Evolutionary conservation across 2,797 vertebrate genomes (phyloP).

Genomic region (Diceros bicornis): DNA sequence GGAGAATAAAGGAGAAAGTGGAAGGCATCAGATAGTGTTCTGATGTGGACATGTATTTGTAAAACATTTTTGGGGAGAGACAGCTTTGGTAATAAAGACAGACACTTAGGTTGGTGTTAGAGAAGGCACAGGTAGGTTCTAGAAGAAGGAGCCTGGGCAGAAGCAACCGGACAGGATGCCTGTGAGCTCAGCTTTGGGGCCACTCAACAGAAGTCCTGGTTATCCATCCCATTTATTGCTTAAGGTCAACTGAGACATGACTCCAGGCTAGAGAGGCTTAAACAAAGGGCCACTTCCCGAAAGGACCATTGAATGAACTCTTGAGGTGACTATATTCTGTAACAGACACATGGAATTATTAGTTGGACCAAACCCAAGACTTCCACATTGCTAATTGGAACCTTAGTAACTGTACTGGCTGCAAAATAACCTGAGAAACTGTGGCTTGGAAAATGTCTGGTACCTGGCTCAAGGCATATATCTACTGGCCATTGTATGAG

Average conservation of each 20-base stretch:
- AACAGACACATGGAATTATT: background rate
- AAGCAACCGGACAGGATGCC: background rate
- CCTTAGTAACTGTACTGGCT: background rate
- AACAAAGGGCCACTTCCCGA: background rate
- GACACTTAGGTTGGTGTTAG: background rate
- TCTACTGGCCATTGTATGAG: background rate
- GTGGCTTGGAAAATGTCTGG: background rate
- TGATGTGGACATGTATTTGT: background rate
- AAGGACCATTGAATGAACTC: background rate
- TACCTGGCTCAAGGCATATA: background rate
- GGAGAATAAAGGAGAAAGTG: background rate
- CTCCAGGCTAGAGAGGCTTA: background rate
- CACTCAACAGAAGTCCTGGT: background rate
- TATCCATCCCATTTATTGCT: background rate
- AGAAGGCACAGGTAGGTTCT: background rate
- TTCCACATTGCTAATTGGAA: background rate
- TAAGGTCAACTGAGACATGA: background rate
- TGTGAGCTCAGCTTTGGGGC: too few relatives aligned
- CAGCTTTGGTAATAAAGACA: constrained; percentile 52
- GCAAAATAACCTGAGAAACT: background rate
- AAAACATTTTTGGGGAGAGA: constrained; percentile 6
- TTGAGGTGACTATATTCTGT: background rate
- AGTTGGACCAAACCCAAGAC: background rate
- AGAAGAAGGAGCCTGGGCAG: background rate
- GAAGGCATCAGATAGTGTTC: background rate